Evolutionary conservation across 2,888 invertebrate genomes (phyloP), one percentile per base, ranked within the genome.

Genomic region (Synanthedon vespiformis): DNA sequence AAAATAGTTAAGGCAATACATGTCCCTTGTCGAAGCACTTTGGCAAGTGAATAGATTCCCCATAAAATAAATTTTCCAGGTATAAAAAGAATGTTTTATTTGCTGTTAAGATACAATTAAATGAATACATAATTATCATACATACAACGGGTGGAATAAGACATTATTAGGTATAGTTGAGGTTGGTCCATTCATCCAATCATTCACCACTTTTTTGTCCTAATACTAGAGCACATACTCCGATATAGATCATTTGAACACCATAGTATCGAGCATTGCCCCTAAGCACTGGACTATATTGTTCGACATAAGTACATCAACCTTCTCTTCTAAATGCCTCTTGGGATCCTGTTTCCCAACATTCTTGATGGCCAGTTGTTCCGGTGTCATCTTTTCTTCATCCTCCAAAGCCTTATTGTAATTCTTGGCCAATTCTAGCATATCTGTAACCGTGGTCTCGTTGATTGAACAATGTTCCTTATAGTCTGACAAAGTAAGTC

Each of bases 311-410:
- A 99, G 89, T 56, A 95, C 92, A 79, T 98, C 97, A 16, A 98
- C 98, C 86, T 98, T 97, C 77, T 99, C 99, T 82, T 99, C 98
- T 77, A 99, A 90, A 92, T 99, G 99, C 63, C 99, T 92, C 87
- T 99, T 99, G 18, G 99, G 99, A 80, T 99, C 99, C 82, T 97
- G 95, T 82, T 96, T 99, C 53, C 99, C 99, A 56, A 99, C 99
- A 88, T 99, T 99, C 82, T 99, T 99, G 70, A 99, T 99, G 16
- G 98, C 99, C 81, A 99, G 87, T 78, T 99, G 99, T 81, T 99
- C 98, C 1, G 98, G 96, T 3, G 99, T 99, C 98, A 99, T 98
- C 80, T 97, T 98, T 72, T 99, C 99, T 78, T 99, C 99, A 67
- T 99, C 99, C 83, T 99, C 99, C 56, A 99, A 87, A 6, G 99